Base-by-base conservation (phyloP, 2,888 invertebrate species). In the Morpho deidamia region DNA sequence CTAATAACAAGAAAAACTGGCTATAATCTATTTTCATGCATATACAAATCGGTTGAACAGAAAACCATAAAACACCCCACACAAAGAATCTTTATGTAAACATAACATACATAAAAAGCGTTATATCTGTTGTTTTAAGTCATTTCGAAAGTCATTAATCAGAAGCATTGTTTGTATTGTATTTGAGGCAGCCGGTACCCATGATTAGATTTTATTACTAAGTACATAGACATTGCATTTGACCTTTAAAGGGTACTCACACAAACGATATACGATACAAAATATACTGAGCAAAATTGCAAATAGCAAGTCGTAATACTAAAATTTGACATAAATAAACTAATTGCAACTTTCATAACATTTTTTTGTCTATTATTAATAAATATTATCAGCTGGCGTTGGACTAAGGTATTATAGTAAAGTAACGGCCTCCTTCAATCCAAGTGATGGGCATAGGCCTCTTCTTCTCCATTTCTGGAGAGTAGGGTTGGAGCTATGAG, bases 61-160 rank as follows among this genome's bases (percentile, higher is more conserved):
- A 87, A 88, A 89, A 85, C 88, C 80, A 79, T 89, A 86, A 89
- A 89, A 88, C 84, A 78, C 83, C 83, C 76, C 83, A 86, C 87
- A 87, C 87, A 87, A 87, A 87, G 87, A 86, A 87, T 86, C 86
- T 84, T 87, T 85, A 84, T 80, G 83, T 87, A 87, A 87, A 87
- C 86, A 86, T 80, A 87, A 85, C 81, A 83, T 77, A 83, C 86
- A 74, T 86, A 57, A 81, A 86, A 83, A 83, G 76, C 71, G 81
- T 85, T 87, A 85, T 84, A 82, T 78, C 82, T 88, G 89, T 87
- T 88, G 83, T 83, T 85, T 82, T 76, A 85, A 84, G 81, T 88
- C 87, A 88, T 87, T 87, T 87, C 80, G 76, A 81, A 76, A 83
- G 81, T 78, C 81, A 81, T 87, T 81, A 76, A 79, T 79, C 80